Evolutionary conservation across 2,888 invertebrate species (phyloP), one percentile per base, ranked within the genome.

Genomic region (Leptopterna dolabrata): DNA sequence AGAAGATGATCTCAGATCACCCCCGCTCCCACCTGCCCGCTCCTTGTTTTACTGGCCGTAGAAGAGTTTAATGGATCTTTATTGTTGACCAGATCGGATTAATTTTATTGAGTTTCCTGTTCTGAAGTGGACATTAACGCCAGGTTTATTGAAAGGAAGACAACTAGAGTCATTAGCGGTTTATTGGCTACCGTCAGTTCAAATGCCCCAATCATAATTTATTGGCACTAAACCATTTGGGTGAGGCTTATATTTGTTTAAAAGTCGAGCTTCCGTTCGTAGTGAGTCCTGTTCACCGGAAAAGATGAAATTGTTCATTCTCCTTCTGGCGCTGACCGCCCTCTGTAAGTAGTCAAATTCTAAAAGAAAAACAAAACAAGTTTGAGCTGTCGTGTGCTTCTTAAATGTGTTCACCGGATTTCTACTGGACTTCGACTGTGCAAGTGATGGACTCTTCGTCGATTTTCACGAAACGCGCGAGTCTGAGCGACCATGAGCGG

Each of bases 211-310:
- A 63, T 63, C 63, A 24, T 63, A 63, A 63, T n/a, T n/a, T n/a
- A n/a, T 63, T 63, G 63, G 63, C 63, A n/a, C 24, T 63, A 63
- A 63, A 19, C 63, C 63, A 63, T 63, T 63, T 9, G 63, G 19
- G 63, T 24, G 24, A 63, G 63, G 63, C 63, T 63, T 63, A 24
- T 24, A 63, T 63, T 24, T 63, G 63, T 24, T 63, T 63, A 63
- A 63, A 63, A 63, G 63, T 63, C 63, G 63, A 63, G 24, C 63
- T 63, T 63, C 63, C 63, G 63, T 63, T 63, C 24, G 63, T 24
- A 63, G 63, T 63, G 63, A 63, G 63, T 63, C 63, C 63, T 63
- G 63, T 63, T 63, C 63, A 63, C 63, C 63, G 63, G 63, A 63
- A 63, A 63, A 63, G 63, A 63, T 63, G 63, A 63, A 63, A 63